Conservation (phyloP, 2,888 invertebrate species). For the Diogma glabrata region DNA sequence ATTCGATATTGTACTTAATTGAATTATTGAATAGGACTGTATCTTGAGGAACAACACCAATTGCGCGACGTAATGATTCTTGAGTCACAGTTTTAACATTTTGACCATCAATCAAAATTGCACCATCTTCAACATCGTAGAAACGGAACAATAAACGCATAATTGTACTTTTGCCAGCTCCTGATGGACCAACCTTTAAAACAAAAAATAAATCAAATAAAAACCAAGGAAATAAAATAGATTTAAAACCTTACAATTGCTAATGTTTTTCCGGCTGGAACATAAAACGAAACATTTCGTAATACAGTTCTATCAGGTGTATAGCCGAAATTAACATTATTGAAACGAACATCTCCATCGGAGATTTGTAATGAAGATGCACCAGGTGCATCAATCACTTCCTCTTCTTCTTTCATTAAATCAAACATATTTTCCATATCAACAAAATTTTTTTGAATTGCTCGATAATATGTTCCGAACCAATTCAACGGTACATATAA, state of each 20-base stretch:
- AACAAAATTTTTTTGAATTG: slow-evolving; percentile 93
- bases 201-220: too few species aligned
- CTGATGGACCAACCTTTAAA: slow-evolving; percentile 83
- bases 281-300: slow-evolving; percentile 64
- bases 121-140: slow-evolving; percentile 85
- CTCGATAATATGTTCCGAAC: slow-evolving; percentile 97
- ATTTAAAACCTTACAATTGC: too few species aligned
- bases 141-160: slow-evolving; percentile 91
- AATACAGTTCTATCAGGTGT: slow-evolving; percentile 63
- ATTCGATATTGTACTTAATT: slow-evolving; percentile 89
- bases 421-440: slow-evolving; percentile 99
- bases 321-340: slow-evolving; percentile 84
- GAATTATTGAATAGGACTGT: slow-evolving; percentile 91
- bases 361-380: slow-evolving; percentile 59
- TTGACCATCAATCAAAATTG: slow-evolving; percentile 78
- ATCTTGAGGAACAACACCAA: slow-evolving; percentile 95
- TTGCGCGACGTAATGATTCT: slow-evolving; percentile 66
- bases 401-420: slow-evolving; percentile 72
- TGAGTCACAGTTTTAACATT: slow-evolving; percentile 79
- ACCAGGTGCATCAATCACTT: slow-evolving; percentile 72
- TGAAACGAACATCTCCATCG: slow-evolving; percentile 69
- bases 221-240: too few species aligned
- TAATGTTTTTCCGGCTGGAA: slow-evolving; percentile 74
- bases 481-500: slow-evolving; percentile 93
- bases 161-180: slow-evolving; percentile 92